Percentiles rank a stretch among this genome's conserved stretches.
These are phyloP conservation scores for Macrophya annulata DNA, from an alignment of 2,888 invertebrate genomes.

Conservation along the genomic window DNA sequence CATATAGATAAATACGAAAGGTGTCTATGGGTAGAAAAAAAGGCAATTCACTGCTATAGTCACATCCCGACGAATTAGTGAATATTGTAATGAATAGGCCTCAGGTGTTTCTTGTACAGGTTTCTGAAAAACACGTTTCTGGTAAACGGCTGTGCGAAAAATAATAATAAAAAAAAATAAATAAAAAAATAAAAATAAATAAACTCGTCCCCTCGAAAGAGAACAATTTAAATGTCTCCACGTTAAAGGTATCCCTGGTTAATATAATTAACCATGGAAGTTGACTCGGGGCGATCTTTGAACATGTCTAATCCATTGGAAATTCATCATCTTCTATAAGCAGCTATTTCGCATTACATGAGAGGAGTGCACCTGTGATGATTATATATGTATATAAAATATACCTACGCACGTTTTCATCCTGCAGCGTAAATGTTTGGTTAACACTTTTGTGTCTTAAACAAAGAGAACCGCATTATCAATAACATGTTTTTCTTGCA, in stretches of 20 bases:
- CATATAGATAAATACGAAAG: conserved; percentile 30
- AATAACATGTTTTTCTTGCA: conserved; percentile 26
- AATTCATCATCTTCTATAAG: conserved; percentile 1
- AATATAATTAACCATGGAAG: conserved; percentile 31
- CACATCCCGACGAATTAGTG: conserved; percentile 58
- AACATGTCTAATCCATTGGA: background rate
- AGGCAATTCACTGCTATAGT: conserved; percentile 41
- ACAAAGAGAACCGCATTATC: conserved; percentile 26
- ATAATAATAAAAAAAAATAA: conserved; percentile 27
- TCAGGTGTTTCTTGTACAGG: conserved; percentile 58
- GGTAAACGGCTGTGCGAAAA: conserved; percentile 53
- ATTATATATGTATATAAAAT: background rate
- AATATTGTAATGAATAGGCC: conserved; percentile 63
- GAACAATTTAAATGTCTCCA: conserved; percentile 50
- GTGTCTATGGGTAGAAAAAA: conserved; percentile 48
- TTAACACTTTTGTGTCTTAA: conserved; percentile 42
- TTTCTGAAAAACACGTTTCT: conserved; percentile 63
- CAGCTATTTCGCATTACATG: background rate
- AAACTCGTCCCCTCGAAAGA: conserved; percentile 59
- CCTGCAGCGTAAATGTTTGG: conserved; percentile 38
- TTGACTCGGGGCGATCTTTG: conserved; percentile 23
- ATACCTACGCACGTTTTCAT: background rate
- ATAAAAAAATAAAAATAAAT: conserved; percentile 53
- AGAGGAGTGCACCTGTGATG: conserved; percentile 1
- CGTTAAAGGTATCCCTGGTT: conserved; percentile 28